Evolutionary conservation across 2,797 vertebrate genomes (phyloP).

Genomic region (Emydoidea blandingii): DNA sequence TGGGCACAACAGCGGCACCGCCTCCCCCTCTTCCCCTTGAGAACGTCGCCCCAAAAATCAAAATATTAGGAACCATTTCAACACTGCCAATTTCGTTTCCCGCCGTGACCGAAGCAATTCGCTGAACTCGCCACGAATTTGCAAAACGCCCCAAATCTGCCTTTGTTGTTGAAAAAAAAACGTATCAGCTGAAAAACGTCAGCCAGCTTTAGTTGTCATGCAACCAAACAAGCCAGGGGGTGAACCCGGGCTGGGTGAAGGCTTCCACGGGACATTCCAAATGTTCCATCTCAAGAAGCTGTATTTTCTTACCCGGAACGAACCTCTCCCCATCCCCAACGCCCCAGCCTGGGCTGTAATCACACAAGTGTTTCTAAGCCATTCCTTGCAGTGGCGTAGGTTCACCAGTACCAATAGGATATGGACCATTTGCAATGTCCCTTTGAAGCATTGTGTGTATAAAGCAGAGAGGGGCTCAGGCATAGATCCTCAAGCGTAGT

Average conservation of each 20-base stretch:
- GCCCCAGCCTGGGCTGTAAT: neutral
- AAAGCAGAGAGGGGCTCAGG: neutral
- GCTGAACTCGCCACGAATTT: neutral
- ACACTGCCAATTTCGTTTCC: neutral
- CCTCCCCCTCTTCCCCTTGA: neutral
- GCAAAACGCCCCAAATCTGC: neutral
- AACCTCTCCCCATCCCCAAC: neutral
- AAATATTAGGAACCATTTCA: neutral
- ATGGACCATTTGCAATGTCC: no score
- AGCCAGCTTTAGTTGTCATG: neutral
- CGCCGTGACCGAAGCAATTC: neutral
- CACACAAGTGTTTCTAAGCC: neutral
- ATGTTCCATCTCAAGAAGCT: neutral
- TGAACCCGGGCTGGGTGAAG: neutral
- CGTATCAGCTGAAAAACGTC: neutral
- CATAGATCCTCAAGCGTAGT: neutral
- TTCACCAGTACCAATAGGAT: neutral
- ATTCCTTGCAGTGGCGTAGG: neutral
- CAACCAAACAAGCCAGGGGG: neutral
- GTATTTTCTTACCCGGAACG: neutral
- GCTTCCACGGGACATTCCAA: neutral
- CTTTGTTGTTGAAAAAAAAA: neutral
- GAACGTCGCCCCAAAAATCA: neutral
- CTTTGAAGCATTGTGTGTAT: neutral
- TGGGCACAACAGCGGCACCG: neutral